Conservation (phyloP, 2,113 vertebrate genomes). For the Pao palembangensis region DNA sequence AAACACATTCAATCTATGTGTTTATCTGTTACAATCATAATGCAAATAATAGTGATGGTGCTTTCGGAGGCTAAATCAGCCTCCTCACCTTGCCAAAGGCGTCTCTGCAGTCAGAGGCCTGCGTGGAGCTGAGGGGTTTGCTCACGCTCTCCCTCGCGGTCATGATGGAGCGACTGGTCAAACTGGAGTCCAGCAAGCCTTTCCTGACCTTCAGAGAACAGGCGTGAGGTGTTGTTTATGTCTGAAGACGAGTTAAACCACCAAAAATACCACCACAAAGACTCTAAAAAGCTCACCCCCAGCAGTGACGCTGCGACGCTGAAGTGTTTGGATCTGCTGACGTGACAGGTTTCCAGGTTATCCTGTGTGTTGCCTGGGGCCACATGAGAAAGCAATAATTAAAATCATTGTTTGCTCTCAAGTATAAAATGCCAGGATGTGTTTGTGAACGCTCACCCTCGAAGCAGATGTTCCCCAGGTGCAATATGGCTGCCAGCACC, state of each 20-base stretch:
- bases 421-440: neutral
- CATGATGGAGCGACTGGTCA: slow-evolving; percentile 83
- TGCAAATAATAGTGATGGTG: neutral
- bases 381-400: slow-evolving; percentile 4
- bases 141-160: slow-evolving; percentile 83
- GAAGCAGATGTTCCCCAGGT: slow-evolving; percentile 89
- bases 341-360: slow-evolving; percentile 85
- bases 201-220: slow-evolving; percentile 74
- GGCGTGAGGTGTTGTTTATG: too few relatives aligned
- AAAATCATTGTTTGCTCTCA: neutral
- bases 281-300: slow-evolving; percentile 73
- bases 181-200: slow-evolving; percentile 73
- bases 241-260: neutral
- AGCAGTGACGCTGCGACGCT: slow-evolving; percentile 74
- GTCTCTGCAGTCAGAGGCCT: slow-evolving; percentile 85
- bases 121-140: slow-evolving; percentile 78
- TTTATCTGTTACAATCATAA: neutral
- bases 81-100: slow-evolving; percentile 88
- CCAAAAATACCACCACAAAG: neutral
- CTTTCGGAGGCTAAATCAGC: neutral
- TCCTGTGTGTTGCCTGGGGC: slow-evolving; percentile 75
- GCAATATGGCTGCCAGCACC: slow-evolving; percentile 86
- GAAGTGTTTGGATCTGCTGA: slow-evolving; percentile 79
- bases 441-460: slow-evolving; percentile 68
- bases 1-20: neutral